Evolutionary conservation across 2,113 vertebrate species (phyloP), one percentile per base, ranked within the genome.

Genomic region (Salvator merianae): DNA sequence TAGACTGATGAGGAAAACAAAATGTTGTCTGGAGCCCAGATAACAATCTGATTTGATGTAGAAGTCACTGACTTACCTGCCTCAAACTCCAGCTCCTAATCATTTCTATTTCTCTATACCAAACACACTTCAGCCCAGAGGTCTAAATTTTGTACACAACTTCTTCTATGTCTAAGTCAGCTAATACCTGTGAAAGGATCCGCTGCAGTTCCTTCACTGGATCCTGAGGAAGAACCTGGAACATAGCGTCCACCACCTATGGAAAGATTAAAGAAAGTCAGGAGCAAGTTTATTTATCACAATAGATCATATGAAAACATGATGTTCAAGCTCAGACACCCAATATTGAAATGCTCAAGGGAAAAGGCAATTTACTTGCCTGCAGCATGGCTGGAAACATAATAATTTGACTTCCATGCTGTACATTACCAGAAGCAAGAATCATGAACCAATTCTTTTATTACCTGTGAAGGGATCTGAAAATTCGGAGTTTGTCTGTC

Each of bases 401-500:
- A 70, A 71, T n/a, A n/a, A n/a, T n/a, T n/a, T n/a, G n/a, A n/a
- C n/a, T n/a, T n/a, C n/a, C n/a, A n/a, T n/a, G n/a, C n/a, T n/a
- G n/a, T n/a, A n/a, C n/a, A n/a, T n/a, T n/a, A n/a, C n/a, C 28
- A 75, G 34, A 81, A 66, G n/a, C 8, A 77, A 50, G 24, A 18
- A 40, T 34, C 1, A 36, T 55, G 8, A 16, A 4, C 22, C 80
- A 47, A 34, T 28, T 28, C 18, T 75, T 13, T 63, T 20, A 8
- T 96, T 95, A 99, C 99, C 99, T 90, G 98, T 99, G 89, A 99
- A 99, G 0, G 99, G 98, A 95, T 99, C 99, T 30, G 96, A 96
- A 91, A 93, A 95, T 5, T 91, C 89, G 12, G 94, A 84, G 74
- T 93, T 95, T 9, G 96, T 94, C 71, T 92, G 91, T 81, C 97